Base-by-base conservation (phyloP, 1,140 invertebrate genomes). In the Diachasmimorpha longicaudata region DNA sequence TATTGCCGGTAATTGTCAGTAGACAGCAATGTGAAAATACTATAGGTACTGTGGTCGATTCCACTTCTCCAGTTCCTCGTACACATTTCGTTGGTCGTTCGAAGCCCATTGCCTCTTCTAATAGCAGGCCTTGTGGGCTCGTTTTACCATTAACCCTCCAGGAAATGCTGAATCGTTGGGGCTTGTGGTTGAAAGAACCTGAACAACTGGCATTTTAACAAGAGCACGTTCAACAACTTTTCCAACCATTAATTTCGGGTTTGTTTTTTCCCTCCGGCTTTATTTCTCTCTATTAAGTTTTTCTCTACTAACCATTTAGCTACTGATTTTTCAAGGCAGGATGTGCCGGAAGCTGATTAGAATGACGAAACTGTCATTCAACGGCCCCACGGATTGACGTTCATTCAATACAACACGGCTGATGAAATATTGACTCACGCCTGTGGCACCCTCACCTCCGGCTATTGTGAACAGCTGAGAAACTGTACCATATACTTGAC, bases 401-500 rank as follows among this genome's bases (percentile, higher is more conserved):
- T 52, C 14, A 19, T 19, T 52, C 48, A 52, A 16, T 52, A 10
- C 3, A 46, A 58, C 23, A 19, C n/a, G 21, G 19, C 13, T 14
- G 21, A 31, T 5, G 58, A 52, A 52, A 52, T 9, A 14, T 19
- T 19, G 44, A 46, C 44, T 46, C 10, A 10, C 44, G 44, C 44
- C 44, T 46, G 44, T 46, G 44, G 44, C 44, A 10, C 48, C 14
- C 48, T 16, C 48, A 19, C 13, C 16, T 14, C 48, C 72, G 75
- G 72, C 67, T 66, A 66, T 66, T 66, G 58, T 71, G 80, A 58
- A 83, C 82, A 81, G 80, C 79, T 74, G 69, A 78, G 74, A 78
- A 80, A 83, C 80, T 81, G 81, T 83, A 72, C 78, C 46, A 70
- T 72, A 78, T 79, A 81, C 80, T 83, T 81, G 82, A 79, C 81